Conservation (phyloP, 2,888 invertebrate species). For the Elysia crispata region DNA sequence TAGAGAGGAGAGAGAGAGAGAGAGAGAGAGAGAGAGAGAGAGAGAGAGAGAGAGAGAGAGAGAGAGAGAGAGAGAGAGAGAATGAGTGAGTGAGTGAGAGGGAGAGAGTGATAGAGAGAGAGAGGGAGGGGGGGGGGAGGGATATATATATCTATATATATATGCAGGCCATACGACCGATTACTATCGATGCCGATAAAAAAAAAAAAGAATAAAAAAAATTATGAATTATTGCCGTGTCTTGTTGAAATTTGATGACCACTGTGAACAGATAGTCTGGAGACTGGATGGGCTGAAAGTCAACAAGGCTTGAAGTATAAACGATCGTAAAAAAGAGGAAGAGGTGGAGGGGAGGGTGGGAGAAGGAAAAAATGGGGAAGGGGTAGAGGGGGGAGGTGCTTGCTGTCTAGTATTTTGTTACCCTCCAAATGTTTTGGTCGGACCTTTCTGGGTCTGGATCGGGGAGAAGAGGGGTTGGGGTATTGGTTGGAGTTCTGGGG, state of each 20-base stretch:
- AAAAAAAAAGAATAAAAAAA: neutral
- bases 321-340: neutral
- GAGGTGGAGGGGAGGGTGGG: neutral
- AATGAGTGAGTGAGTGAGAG: neutral
- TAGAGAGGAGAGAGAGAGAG: too few relatives aligned
- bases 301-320: neutral
- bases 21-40: conserved; percentile 6
- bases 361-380: too few relatives aligned
- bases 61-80: conserved; percentile 6
- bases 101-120: neutral
- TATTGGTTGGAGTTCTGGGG: too few relatives aligned
- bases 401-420: too few relatives aligned
- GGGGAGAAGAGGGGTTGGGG: too few relatives aligned
- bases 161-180: neutral
- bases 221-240: neutral
- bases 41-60: conserved; percentile 13
- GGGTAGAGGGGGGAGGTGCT: neutral
- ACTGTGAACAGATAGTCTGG: neutral
- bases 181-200: neutral
- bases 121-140: neutral
- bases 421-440: too few relatives aligned
- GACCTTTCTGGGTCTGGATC: neutral
- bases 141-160: too few relatives aligned
- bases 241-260: conserved; percentile 13
- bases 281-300: neutral